Evolutionary conservation across 2,797 vertebrate genomes (phyloP), one percentile per base, ranked within the genome.

Genomic region (Girardinus metallicus): DNA sequence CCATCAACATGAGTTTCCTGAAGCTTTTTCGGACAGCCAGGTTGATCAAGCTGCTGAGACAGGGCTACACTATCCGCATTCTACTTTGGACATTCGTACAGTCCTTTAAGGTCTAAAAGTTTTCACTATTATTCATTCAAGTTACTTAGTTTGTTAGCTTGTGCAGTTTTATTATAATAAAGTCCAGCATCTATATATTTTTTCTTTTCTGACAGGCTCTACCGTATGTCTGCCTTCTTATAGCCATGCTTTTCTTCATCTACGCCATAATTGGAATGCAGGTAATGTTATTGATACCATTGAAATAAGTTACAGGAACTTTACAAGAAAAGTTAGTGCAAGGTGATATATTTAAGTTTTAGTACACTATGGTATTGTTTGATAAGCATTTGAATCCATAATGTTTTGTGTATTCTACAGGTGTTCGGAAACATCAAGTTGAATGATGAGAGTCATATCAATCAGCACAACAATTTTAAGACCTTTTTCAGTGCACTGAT

Each of bases 201-300:
- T 92, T 74, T 94, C 93, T 82, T 83, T 87, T 84, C 76, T 78
- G 71, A 87, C 89, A 99, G 99, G 99, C 99, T 21, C 97, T 99
- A 68, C 98, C 99, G n/a, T 99, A 99, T 0, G 99, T 99, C 84
- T 99, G 99, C 91, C 97, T 99, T 62, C 95, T 99, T 87, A 99
- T 99, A 1, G 98, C 98, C 70, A 99, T 99, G 99, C 97, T 99
- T 55, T 99, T 99, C 96, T 99, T 99, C 95, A 99, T 99, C 91
- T 99, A 99, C 0, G 99, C 99, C 74, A 99, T 99, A 84, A 99
- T 99, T 62, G 99, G 99, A 83, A 99, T 99, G 98, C 99, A 99
- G 98, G 99, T 99, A 94, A 77, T 23, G 0, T 18, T 62, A 53
- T 72, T 4, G 1, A 5, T 47, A 12, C 26, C 68, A 64, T 23